Evolutionary conservation across 2,797 vertebrate genomes (phyloP).

Genomic region (Schizothorax lantsangensis): DNA sequence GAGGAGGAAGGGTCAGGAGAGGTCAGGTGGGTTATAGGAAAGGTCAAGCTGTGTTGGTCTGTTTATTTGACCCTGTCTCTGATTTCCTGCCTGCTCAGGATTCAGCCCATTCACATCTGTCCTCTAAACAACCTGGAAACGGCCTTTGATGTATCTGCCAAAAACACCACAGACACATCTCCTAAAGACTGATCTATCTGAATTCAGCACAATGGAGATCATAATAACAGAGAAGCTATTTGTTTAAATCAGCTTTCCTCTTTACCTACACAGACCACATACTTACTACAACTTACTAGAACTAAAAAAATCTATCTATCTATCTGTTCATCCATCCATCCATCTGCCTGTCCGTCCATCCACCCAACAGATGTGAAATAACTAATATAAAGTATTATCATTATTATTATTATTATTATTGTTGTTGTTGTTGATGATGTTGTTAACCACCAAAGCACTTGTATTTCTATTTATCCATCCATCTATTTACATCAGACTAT

Average conservation of each 20-base stretch:
- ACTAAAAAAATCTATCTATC: not conserved
- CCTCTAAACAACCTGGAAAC: slow-evolving; percentile 48
- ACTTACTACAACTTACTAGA: not conserved
- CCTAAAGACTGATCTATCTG: slow-evolving; percentile 34
- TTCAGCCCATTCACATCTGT: slow-evolving; percentile 47
- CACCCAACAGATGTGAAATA: not conserved
- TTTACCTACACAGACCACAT: not conserved
- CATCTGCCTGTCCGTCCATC: not conserved
- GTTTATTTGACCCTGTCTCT: slow-evolving; percentile 83
- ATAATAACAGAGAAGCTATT: not conserved
- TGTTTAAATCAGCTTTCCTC: slow-evolving; percentile 14
- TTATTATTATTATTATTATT: too few species aligned
- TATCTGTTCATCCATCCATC: not conserved
- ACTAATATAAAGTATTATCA: not conserved
- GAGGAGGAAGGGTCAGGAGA: slow-evolving; percentile 71
- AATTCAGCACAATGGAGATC: not conserved
- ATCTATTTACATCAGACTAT: too few species aligned
- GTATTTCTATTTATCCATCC: too few species aligned
- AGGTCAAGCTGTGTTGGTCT: slow-evolving; percentile 77
- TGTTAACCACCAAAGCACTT: too few species aligned
- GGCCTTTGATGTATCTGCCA: slow-evolving; percentile 34
- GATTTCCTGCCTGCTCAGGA: slow-evolving; percentile 76
- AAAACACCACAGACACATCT: slow-evolving; percentile 29
- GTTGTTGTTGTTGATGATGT: too few species aligned
- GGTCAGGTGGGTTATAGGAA: slow-evolving; percentile 69